Evolutionary conservation across 1,140 invertebrate genomes (phyloP).

Genomic region (Apis mellifera): Amel_HAv3.1 CM009936.2:16775001-16775500

Average conservation of each 20-base stretch:
- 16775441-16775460: background rate
- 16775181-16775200: background rate
- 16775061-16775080: background rate
- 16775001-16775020: background rate
- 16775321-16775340: background rate
- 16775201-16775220: background rate
- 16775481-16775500: conserved; percentile 19
- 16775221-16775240: background rate
- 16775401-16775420: background rate
- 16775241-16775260: background rate
- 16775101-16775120: background rate
- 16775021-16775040: background rate
- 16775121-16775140: background rate
- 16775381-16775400: background rate
- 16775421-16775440: background rate
- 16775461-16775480: background rate
- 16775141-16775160: background rate
- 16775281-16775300: background rate
- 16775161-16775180: conserved; percentile 1
- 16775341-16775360: too few species aligned
- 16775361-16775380: too few species aligned
- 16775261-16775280: background rate
- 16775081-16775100: background rate
- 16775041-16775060: background rate
- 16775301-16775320: background rate